Conservation (phyloP, 2,113 vertebrate genomes). For the Bos javanicus region DNA sequence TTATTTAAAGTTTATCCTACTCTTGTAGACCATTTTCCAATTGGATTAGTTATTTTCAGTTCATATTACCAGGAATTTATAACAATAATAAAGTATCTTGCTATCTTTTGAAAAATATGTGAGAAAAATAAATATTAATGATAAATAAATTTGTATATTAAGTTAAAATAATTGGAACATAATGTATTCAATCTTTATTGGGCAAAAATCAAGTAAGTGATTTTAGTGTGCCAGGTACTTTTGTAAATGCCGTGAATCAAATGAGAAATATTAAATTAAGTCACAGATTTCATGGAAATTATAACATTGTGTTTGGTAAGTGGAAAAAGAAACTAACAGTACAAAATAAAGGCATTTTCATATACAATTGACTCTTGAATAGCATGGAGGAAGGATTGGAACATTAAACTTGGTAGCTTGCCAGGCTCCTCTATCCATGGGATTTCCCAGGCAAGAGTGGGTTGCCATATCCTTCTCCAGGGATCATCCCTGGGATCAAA, state of each 20-base stretch:
- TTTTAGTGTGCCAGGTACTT: background rate
- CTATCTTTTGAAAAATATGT: background rate
- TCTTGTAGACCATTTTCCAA: background rate
- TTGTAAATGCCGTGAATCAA: background rate
- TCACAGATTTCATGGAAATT: background rate
- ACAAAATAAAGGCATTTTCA: background rate
- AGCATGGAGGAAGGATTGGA: background rate
- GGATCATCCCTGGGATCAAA: background rate
- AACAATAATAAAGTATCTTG: background rate
- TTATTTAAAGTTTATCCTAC: background rate
- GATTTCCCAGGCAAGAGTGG: background rate
- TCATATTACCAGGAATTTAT: background rate
- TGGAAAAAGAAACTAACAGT: background rate
- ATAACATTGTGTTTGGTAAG: background rate
- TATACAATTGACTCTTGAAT: background rate
- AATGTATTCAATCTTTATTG: background rate
- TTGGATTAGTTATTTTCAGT: background rate
- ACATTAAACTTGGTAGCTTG: background rate
- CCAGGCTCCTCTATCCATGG: background rate
- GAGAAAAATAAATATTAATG: background rate
- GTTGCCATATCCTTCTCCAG: background rate
- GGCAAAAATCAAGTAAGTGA: background rate
- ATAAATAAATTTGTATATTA: background rate
- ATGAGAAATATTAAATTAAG: background rate
- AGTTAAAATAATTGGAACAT: background rate